Percentiles rank a stretch among this genome's conserved stretches.
Conservation (phyloP, 1,140 invertebrate species). For the Neodiprion pinetum region DNA sequence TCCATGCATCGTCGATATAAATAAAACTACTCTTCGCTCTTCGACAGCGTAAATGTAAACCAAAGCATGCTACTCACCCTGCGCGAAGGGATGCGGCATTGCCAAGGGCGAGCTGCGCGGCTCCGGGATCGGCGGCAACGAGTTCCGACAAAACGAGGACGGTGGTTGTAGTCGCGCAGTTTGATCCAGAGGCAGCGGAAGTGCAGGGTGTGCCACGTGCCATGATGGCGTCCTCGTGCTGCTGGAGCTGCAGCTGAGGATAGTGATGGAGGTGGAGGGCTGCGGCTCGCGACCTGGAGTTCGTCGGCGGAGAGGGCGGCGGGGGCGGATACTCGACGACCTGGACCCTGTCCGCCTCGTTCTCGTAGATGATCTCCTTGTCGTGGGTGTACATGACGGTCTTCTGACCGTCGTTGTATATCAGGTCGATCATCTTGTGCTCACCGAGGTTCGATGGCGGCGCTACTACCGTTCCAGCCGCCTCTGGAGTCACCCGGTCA, state of each 20-base stretch:
- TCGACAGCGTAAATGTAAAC: too few species aligned
- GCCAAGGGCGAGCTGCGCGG: slow-evolving; percentile 45
- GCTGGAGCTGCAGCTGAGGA: slow-evolving; percentile 59
- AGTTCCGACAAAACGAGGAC: slow-evolving; percentile 65
- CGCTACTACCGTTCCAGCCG: slow-evolving; percentile 60
- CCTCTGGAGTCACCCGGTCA: slow-evolving; percentile 65
- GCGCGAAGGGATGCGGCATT: slow-evolving; percentile 47
- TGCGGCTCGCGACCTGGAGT: slow-evolving; percentile 54
- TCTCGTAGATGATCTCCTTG: slow-evolving; percentile 61
- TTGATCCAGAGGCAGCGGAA: slow-evolving; percentile 42
- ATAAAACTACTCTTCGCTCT: too few species aligned
- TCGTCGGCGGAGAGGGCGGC: slow-evolving; percentile 63
- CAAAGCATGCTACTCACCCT: background rate
- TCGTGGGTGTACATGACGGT: slow-evolving; percentile 78
- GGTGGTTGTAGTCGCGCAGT: slow-evolving; percentile 60
- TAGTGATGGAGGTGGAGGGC: slow-evolving; percentile 57
- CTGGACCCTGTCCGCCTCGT: slow-evolving; percentile 56
- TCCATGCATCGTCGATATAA: too few species aligned
- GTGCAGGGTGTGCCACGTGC: slow-evolving; percentile 47
- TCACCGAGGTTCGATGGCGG: slow-evolving; percentile 67
- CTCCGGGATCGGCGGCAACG: slow-evolving; percentile 53
- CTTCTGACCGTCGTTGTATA: slow-evolving; percentile 82
- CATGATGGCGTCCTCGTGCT: slow-evolving; percentile 57
- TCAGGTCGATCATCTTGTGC: slow-evolving; percentile 76
- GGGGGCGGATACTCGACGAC: slow-evolving; percentile 60